Conservation (phyloP, 37 sponge, comb jelly and placozoan species). For the Halisarca cf. caerulea region DNA sequence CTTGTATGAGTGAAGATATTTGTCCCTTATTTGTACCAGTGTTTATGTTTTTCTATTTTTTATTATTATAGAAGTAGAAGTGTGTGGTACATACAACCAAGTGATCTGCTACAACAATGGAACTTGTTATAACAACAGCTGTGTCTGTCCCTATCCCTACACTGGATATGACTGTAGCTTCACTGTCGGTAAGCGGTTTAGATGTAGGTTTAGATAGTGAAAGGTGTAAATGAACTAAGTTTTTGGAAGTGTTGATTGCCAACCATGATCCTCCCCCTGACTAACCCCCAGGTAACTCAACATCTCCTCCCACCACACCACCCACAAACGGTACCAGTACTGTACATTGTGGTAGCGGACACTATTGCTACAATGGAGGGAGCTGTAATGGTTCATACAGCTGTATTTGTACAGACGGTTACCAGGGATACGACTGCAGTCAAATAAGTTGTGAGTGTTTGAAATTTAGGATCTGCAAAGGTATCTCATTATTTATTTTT, state of each 20-base stretch:
- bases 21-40: too few relatives aligned
- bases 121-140: neutral
- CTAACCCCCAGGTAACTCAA: too few relatives aligned
- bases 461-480: neutral
- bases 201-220: too few relatives aligned
- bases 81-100: neutral
- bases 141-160: constrained; percentile 9
- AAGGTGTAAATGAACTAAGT: too few relatives aligned
- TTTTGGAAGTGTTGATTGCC: too few relatives aligned
- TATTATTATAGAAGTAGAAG: neutral
- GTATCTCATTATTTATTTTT: neutral
- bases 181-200: neutral
- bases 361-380: neutral
- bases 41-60: too few relatives aligned
- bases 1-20: too few relatives aligned
- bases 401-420: neutral
- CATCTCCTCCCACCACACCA: too few relatives aligned
- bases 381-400: neutral
- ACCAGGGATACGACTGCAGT: neutral
- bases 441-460: neutral
- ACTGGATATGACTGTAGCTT: neutral
- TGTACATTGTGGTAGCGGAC: neutral
- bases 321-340: too few relatives aligned
- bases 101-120: neutral
- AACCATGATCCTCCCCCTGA: too few relatives aligned